These are phyloP conservation scores for Tonatia bakeri DNA, from an alignment of 2,113 vertebrate genomes.

Conservation along the genomic window DNA sequence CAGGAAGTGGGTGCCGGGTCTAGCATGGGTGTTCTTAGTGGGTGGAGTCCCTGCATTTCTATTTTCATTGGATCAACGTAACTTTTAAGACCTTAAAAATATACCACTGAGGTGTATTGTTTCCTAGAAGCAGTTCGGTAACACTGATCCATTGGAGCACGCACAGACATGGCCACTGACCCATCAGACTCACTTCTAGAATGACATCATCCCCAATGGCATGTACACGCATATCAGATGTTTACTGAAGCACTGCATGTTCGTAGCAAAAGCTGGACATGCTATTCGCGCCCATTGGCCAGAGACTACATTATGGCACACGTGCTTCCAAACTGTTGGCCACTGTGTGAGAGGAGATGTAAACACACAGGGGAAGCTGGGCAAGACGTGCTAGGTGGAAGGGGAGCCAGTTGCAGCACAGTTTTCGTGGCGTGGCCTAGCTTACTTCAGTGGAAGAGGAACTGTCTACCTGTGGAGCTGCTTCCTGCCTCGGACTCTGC, in stretches of 20 bases:
- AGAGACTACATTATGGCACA: not conserved
- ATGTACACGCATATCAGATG: not conserved
- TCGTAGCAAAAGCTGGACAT: not conserved
- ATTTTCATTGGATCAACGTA: not conserved
- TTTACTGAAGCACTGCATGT: not conserved
- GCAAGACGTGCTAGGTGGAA: not conserved
- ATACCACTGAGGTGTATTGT: not conserved
- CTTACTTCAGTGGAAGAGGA: not conserved
- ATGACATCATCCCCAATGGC: not conserved
- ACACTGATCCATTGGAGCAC: no score
- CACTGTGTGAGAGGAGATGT: not conserved
- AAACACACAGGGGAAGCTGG: not conserved
- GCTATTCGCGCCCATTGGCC: not conserved
- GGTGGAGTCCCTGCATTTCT: not conserved
- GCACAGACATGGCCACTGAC: not conserved
- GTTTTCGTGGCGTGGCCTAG: not conserved
- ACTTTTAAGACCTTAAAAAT: not conserved
- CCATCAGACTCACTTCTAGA: not conserved
- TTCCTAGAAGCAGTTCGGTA: not conserved
- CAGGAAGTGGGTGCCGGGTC: not conserved
- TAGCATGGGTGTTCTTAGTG: no score
- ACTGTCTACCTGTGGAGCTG: no score
- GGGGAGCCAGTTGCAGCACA: not conserved
- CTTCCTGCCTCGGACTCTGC: not conserved
- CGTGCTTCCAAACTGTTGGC: not conserved